Percentiles rank a stretch among this genome's conserved stretches.
These are phyloP conservation scores for Lagorchestes hirsutus DNA, from an alignment of 2,797 vertebrate species.

Conservation along the genomic window DNA sequence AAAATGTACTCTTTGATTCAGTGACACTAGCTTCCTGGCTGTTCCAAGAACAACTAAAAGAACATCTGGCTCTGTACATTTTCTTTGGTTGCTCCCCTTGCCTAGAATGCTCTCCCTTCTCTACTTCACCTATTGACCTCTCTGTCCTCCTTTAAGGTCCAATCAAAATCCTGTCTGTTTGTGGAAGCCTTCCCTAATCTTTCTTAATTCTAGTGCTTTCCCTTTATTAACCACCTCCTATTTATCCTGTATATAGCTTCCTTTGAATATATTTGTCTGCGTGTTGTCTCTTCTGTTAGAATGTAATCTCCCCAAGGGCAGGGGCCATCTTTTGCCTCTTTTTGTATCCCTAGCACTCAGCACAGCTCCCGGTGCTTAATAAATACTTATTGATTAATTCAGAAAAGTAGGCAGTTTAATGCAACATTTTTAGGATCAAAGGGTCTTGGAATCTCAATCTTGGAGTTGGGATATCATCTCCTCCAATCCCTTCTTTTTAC, in stretches of 20 bases:
- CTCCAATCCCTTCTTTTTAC: neutral
- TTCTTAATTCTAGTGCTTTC: neutral
- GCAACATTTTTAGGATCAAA: neutral
- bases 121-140: neutral
- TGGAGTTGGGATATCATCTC: neutral
- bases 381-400: neutral
- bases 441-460: neutral
- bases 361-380: neutral
- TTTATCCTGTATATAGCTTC: neutral
- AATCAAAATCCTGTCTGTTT: neutral
- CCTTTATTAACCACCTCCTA: neutral
- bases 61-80: neutral
- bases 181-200: neutral
- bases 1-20: neutral
- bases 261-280: neutral
- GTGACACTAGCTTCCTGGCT: neutral
- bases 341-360: neutral
- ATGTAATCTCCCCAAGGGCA: neutral
- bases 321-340: neutral
- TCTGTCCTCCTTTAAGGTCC: neutral
- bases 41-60: neutral
- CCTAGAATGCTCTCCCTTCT: neutral
- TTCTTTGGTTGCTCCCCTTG: neutral
- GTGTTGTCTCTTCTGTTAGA: neutral
- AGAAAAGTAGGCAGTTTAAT: neutral